phyloP scores from a whole-genome alignment of 2,113 vertebrate species.

The Ia io region DNA sequence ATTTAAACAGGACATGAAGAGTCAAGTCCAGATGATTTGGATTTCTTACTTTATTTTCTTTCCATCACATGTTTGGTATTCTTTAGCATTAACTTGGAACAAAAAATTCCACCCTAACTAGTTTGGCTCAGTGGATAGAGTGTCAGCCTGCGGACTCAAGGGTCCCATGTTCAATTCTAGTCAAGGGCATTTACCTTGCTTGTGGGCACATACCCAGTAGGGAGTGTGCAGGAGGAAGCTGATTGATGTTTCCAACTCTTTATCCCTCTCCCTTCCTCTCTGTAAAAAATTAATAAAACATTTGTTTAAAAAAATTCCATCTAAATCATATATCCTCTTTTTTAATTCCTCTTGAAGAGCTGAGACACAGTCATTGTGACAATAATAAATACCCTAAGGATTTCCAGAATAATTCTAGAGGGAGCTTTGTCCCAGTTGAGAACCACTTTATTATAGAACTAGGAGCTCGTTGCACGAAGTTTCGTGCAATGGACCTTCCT shows the following conservation, averaged over 20 bases:
- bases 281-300: neutral
- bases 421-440: neutral
- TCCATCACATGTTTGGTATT: neutral
- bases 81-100: neutral
- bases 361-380: neutral
- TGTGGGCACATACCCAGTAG: too few relatives aligned
- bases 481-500: too few relatives aligned
- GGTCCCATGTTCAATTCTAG: too few relatives aligned
- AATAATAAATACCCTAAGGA: neutral
- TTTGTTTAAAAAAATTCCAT: neutral
- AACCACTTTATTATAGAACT: neutral
- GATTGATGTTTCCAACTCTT: too few relatives aligned
- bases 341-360: neutral
- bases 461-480: too few relatives aligned
- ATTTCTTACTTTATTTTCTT: neutral
- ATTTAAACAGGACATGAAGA: neutral
- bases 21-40: neutral
- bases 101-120: neutral
- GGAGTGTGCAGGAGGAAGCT: too few relatives aligned
- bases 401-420: neutral
- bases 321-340: neutral
- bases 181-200: too few relatives aligned
- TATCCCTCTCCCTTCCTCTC: too few relatives aligned
- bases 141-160: too few relatives aligned
- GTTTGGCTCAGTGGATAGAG: too few relatives aligned